Percentiles rank a stretch among this genome's conserved stretches.
Evolutionary conservation across 1,140 invertebrate species (phyloP).

Genomic region (Acromyrmex heyeri): DNA sequence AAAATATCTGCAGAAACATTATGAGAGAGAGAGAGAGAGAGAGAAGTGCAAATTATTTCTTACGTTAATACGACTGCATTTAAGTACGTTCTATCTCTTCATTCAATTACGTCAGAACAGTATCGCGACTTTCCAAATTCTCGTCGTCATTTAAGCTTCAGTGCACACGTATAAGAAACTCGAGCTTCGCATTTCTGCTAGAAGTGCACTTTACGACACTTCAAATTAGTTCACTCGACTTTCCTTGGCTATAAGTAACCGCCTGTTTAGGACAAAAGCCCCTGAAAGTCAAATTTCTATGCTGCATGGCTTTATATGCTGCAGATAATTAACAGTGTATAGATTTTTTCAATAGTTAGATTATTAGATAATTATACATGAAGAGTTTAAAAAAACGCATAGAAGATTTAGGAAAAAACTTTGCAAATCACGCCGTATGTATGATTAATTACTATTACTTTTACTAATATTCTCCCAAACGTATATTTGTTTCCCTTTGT

Average conservation of each 20-base stretch:
- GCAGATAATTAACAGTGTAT: background rate
- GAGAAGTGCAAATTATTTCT: background rate
- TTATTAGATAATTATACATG: background rate
- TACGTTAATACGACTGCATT: constrained; percentile 27
- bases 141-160: constrained; percentile 30
- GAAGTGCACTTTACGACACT: constrained; percentile 54
- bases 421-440: background rate
- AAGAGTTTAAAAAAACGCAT: background rate
- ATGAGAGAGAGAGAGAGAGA: background rate
- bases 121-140: constrained; percentile 54
- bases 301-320: background rate
- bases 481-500: background rate
- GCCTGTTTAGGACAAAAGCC: constrained; percentile 48
- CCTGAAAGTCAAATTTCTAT: constrained; percentile 33
- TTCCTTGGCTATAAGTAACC: constrained; percentile 31
- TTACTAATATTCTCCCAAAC: background rate
- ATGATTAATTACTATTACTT: background rate
- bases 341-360: background rate
- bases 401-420: background rate
- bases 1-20: background rate
- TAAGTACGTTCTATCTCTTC: constrained; percentile 24
- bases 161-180: constrained; percentile 50
- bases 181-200: constrained; percentile 32
- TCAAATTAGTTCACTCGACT: constrained; percentile 56
- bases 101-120: constrained; percentile 50